Percentiles rank a stretch among this genome's conserved stretches.
Conservation (phyloP, 2,797 vertebrate species). For the Notolepis coatsorum region DNA sequence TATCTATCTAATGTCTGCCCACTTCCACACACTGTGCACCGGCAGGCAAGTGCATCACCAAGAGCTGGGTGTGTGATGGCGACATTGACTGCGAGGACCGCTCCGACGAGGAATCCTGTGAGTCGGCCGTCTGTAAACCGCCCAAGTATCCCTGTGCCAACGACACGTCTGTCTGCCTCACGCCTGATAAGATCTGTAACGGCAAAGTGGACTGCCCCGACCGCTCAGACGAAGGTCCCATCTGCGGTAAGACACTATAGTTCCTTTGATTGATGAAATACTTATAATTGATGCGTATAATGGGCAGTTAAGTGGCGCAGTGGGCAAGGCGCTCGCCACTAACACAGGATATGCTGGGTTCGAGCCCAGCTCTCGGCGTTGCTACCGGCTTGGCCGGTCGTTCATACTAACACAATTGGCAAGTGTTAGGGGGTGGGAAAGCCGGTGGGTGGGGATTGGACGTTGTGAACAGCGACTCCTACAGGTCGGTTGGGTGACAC, state of each 20-base stretch:
- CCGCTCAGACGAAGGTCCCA: slow-evolving; percentile 94
- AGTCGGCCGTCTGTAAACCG: slow-evolving; percentile 90
- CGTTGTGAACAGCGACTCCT: no score
- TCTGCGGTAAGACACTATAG: slow-evolving; percentile 97
- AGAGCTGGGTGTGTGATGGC: slow-evolving; percentile 98
- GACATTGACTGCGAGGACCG: slow-evolving; percentile 98
- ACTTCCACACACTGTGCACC: background rate
- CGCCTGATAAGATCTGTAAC: slow-evolving; percentile 96
- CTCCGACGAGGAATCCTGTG: slow-evolving; percentile 95
- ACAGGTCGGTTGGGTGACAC: no score
- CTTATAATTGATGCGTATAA: no score
- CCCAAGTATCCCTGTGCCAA: slow-evolving; percentile 97
- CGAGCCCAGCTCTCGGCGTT: no score
- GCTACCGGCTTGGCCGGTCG: no score
- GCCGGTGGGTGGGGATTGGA: no score
- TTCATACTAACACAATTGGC: no score
- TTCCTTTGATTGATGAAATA: no score
- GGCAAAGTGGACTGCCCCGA: slow-evolving; percentile 93
- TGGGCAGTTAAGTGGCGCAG: no score
- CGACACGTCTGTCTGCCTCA: slow-evolving; percentile 92
- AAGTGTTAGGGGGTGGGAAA: no score
- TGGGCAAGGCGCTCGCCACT: no score
- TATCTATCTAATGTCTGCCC: background rate
- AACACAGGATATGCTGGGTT: no score
- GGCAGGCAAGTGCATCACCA: slow-evolving; percentile 97